A percentile compares a stretch with the other conserved stretches of the same genome.
Conservation (phyloP, 2,888 invertebrate genomes). For the Eilema depressum region DNA sequence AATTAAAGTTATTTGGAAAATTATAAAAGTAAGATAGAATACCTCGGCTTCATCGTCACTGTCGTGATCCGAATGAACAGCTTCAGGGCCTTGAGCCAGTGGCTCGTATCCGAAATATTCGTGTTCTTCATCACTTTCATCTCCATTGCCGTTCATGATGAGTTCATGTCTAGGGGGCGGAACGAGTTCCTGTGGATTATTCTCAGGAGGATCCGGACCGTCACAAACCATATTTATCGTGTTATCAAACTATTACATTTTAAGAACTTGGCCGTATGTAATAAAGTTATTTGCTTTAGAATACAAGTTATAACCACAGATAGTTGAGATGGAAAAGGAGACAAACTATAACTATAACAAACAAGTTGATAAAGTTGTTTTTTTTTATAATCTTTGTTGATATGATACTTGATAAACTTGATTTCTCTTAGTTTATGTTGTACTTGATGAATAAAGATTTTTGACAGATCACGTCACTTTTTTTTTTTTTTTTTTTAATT, state of each 20-base stretch:
- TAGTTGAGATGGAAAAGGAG: too few relatives aligned
- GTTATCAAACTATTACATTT: slow-evolving; percentile 6
- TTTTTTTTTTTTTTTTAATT: too few relatives aligned
- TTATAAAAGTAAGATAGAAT: slow-evolving; percentile 2
- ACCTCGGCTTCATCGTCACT: slow-evolving; percentile 72
- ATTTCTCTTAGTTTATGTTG: too few relatives aligned
- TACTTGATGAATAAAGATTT: too few relatives aligned
- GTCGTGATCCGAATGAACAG: slow-evolving; percentile 65
- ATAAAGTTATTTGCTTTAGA: not conserved
- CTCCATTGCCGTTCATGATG: slow-evolving; percentile 70
- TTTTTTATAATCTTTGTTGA: too few relatives aligned
- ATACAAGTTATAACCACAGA: not conserved
- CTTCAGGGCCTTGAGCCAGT: slow-evolving; percentile 80
- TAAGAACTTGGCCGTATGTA: not conserved
- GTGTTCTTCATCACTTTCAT: slow-evolving; percentile 84
- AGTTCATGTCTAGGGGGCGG: slow-evolving; percentile 76
- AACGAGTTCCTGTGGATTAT: slow-evolving; percentile 74
- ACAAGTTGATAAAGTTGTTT: too few relatives aligned
- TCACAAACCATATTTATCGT: slow-evolving; percentile 73
- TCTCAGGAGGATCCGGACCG: slow-evolving; percentile 83
- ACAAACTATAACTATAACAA: too few relatives aligned
- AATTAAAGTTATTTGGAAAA: too few relatives aligned
- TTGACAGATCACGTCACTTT: too few relatives aligned
- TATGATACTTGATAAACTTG: too few relatives aligned
- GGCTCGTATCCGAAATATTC: slow-evolving; percentile 86